Base-by-base conservation (phyloP, 2,888 invertebrate genomes). In the Taphrorychus bicolor region DNA sequence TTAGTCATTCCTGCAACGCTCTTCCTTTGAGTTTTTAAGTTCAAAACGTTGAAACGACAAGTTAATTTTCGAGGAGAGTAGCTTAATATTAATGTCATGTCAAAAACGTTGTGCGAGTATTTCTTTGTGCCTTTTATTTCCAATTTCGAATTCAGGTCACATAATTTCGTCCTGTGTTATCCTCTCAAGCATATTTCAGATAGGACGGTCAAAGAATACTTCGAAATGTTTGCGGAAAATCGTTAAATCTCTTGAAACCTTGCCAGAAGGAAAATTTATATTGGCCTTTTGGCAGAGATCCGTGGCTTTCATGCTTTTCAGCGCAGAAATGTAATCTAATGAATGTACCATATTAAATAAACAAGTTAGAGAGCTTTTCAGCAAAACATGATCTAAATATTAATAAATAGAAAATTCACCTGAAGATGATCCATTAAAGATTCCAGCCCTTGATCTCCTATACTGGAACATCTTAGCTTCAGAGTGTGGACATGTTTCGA, bases 391-490 rank as follows among this genome's bases (percentile, higher is more conserved):
- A n/a, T n/a, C n/a, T n/a, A n/a, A n/a, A n/a, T n/a, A n/a, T n/a
- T n/a, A n/a, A n/a, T n/a, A n/a, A n/a, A n/a, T n/a, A n/a, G n/a
- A n/a, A 32, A 24, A 24, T 72, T 63, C 81, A 92, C 93, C 90
- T 93, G 93, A 72, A 95, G 86, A 83, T 95, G 94, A 85, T 95
- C 95, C 78, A 95, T 83, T 51, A 95, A 86, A 19, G 93, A 89
- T 83, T 97, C 96, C 73, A 97, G 84, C 4, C 96, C 96, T 76
- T 93, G 87, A 84, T 97, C 97, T 24, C 93, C 94, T 79, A 97
- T 88, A 76, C 95, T 94, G 78, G 94, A 95, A 80, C 95, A 95
- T 77, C 94, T 88, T 75, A 97, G 85, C 77, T 92, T 90, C 71
- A 97, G 86, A 66, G 93, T 92, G 78, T 94, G 92, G 73, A 96